Evolutionary conservation across 1,140 invertebrate species (phyloP).

Genomic region (Orussus abietinus): DNA sequence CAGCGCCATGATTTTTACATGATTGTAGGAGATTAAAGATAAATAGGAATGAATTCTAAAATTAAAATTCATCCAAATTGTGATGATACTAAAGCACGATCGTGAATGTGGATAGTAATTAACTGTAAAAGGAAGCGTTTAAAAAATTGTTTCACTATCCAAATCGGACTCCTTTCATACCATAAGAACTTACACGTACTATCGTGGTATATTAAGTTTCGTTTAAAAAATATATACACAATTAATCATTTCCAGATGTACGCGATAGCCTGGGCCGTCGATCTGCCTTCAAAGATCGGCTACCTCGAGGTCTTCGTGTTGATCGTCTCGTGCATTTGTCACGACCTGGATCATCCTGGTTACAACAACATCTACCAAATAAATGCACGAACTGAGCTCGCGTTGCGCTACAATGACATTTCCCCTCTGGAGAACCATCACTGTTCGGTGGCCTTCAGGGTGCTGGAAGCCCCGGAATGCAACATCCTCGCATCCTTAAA

Average conservation of each 20-base stretch:
- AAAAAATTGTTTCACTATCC: no score
- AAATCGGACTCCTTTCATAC: no score
- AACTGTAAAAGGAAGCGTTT: no score
- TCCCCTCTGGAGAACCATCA: constrained; percentile 88
- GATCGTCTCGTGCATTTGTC: constrained; percentile 81
- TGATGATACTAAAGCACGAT: no score
- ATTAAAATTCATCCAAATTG: no score
- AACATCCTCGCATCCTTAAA: constrained; percentile 73
- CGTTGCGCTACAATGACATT: constrained; percentile 84
- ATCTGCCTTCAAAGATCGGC: constrained; percentile 66
- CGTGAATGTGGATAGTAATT: no score
- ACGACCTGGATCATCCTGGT: constrained; percentile 89
- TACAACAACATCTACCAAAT: constrained; percentile 89
- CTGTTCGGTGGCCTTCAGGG: constrained; percentile 80
- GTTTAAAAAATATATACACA: constrained; percentile 6
- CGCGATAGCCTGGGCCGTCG: constrained; percentile 73
- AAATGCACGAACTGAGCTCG: constrained; percentile 80
- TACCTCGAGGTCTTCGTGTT: constrained; percentile 75
- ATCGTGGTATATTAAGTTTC: constrained; percentile 1
- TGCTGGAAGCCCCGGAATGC: constrained; percentile 71
- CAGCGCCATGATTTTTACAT: no score
- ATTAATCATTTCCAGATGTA: constrained; percentile 65
- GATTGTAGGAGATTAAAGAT: no score
- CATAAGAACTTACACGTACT: no score
- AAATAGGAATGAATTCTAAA: no score